Base-by-base conservation (phyloP, 2,113 vertebrate genomes). In the Dunckerocampus dactyliophorus region DNA sequence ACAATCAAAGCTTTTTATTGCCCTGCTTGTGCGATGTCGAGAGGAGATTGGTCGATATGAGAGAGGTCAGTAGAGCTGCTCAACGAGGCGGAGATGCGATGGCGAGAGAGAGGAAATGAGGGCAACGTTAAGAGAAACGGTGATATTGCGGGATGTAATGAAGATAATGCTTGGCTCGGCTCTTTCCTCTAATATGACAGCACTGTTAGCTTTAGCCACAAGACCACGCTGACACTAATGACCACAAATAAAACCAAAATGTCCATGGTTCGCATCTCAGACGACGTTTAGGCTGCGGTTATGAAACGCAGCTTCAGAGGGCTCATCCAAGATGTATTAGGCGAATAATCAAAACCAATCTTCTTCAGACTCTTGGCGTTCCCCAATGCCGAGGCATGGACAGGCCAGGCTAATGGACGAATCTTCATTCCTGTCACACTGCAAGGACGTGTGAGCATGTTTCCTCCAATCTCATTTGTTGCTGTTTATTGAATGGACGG, bases 291-390 rank as follows among this genome's bases (percentile, higher is more conserved):
- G 31, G 31, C 31, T 34, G 31, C 7, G 31, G 31, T 34, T 34
- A 34, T 74, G 61, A 88, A 86, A 81, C 66, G 31, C 31, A 60
- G 73, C 69, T 47, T 79, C 66, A 59, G 61, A 81, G 67, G 70
- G 65, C 68, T 82, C 67, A 45, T 78, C 63, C 57, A 34, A 0
- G 68, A 56, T 65, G 77, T 72, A 65, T 78, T 59, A 66, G 59
- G 43, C 73, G 66, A 80, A 84, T 79, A 75, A 71, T 74, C 77
- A 76, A 82, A 76, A 82, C 70, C 77, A 71, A 83, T 82, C 58
- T 75, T 79, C 64, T 65, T 22, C 6, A 34, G 31, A 34, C 4
- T 7, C 31, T 64, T 57, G 48, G 65, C 4, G 19, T 62, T 69
- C 47, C 47, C 61, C 37, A 4, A 70, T 76, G 74, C 73, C 64